These are phyloP conservation scores for Hippopotamyrus pictus DNA, from an alignment of 2,797 vertebrate genomes.

Conservation along the genomic window DNA sequence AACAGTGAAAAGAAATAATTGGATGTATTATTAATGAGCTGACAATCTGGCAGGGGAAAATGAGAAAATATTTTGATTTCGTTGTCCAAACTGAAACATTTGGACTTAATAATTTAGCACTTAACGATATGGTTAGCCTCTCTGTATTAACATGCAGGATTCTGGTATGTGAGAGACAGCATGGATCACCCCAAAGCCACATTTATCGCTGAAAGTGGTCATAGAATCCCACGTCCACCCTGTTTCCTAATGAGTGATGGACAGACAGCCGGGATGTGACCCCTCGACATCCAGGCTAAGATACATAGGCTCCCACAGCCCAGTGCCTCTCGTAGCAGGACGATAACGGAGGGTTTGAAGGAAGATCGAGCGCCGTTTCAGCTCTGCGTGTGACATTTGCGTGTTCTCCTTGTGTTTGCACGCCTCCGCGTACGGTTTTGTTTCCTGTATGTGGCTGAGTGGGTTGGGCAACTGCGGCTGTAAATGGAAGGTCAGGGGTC, in stretches of 20 bases:
- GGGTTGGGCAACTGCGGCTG: background rate
- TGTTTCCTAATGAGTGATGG: background rate
- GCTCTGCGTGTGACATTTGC: background rate
- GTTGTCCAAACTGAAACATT: background rate
- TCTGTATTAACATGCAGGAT: background rate
- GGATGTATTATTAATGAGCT: conserved; percentile 17
- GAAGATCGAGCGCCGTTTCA: background rate
- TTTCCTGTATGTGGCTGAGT: background rate
- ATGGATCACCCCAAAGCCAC: background rate
- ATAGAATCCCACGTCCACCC: background rate
- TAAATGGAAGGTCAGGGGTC: background rate
- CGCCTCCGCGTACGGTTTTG: background rate
- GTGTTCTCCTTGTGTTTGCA: background rate
- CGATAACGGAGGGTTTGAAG: background rate
- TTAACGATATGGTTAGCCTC: background rate
- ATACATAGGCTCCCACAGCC: background rate
- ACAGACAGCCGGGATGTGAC: background rate
- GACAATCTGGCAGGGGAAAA: background rate
- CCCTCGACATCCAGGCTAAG: background rate
- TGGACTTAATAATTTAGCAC: background rate
- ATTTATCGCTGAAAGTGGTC: background rate
- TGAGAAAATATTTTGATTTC: background rate
- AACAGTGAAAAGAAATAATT: conserved; percentile 5
- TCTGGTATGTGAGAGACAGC: background rate
- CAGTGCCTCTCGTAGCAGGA: background rate